phyloP scores from a whole-genome alignment of 92 coral and sea anemone species.

The Pocillopora meandrina region DNA sequence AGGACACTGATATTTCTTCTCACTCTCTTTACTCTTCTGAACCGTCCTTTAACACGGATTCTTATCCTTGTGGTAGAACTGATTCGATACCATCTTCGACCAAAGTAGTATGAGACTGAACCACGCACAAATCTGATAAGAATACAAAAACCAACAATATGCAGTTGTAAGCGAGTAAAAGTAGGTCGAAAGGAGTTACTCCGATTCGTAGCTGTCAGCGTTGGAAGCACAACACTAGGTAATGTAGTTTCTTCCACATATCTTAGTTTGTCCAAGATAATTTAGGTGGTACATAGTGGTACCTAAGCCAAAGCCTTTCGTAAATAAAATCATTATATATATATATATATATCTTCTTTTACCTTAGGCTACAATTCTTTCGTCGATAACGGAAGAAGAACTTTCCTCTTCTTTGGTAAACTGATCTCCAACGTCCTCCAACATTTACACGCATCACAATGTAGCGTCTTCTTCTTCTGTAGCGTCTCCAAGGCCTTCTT shows the following conservation, averaged over 20 bases:
- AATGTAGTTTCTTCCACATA: too few species aligned
- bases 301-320: too few species aligned
- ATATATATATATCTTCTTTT: neutral
- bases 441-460: conserved; percentile 29
- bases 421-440: conserved; percentile 10
- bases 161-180: too few species aligned
- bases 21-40: conserved; percentile 8
- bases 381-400: conserved; percentile 34
- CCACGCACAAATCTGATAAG: conserved; percentile 16
- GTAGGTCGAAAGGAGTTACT: too few species aligned
- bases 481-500: conserved; percentile 17
- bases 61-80: neutral
- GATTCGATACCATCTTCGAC: conserved; percentile 17
- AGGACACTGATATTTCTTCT: neutral
- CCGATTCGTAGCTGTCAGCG: too few species aligned
- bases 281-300: too few species aligned
- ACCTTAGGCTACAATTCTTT: conserved; percentile 2
- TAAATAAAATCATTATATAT: too few species aligned
- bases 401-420: conserved; percentile 14
- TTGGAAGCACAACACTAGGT: too few species aligned
- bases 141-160: neutral
- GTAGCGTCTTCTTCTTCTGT: conserved; percentile 14
- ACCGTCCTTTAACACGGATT: conserved; percentile 13
- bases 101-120: conserved; percentile 2
- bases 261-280: too few species aligned